Conservation (phyloP, 2,888 invertebrate genomes). For the Amorpha juglandis region DNA sequence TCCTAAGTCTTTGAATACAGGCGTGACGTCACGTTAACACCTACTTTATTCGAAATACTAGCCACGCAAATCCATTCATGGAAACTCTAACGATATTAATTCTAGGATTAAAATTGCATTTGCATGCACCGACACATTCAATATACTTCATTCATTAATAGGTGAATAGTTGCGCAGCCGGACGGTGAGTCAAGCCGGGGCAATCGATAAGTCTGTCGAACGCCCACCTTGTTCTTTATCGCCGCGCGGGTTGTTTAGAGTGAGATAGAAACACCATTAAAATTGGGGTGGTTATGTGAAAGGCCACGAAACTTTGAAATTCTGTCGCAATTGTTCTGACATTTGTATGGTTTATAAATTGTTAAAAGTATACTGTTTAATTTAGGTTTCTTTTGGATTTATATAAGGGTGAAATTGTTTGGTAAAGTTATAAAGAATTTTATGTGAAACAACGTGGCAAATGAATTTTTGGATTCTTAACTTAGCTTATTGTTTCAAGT, state of each 20-base stretch:
- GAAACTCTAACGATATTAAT: neutral
- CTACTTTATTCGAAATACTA: no score
- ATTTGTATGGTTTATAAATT: slow-evolving; percentile 1
- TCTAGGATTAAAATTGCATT: slow-evolving; percentile 1
- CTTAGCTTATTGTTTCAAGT: neutral
- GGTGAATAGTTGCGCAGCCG: slow-evolving; percentile 5
- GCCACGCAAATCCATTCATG: neutral
- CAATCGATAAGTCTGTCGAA: slow-evolving; percentile 8
- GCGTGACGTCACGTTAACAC: no score
- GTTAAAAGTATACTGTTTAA: neutral
- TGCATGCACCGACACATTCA: neutral
- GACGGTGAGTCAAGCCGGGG: slow-evolving; percentile 15
- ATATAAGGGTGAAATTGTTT: neutral
- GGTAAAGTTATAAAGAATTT: neutral
- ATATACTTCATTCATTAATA: slow-evolving; percentile 15
- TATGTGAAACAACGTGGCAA: neutral
- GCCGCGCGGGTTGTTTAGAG: slow-evolving; percentile 13
- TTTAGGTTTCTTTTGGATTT: neutral
- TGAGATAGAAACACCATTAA: slow-evolving; percentile 5
- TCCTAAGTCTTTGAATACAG: no score
- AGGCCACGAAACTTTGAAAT: slow-evolving; percentile 7
- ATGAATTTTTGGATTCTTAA: neutral
- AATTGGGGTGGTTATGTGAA: neutral
- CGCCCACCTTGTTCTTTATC: slow-evolving; percentile 11
- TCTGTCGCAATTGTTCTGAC: slow-evolving; percentile 6